Conservation (phyloP, 1,140 invertebrate species). For the Himalopsyche phryganea region DNA sequence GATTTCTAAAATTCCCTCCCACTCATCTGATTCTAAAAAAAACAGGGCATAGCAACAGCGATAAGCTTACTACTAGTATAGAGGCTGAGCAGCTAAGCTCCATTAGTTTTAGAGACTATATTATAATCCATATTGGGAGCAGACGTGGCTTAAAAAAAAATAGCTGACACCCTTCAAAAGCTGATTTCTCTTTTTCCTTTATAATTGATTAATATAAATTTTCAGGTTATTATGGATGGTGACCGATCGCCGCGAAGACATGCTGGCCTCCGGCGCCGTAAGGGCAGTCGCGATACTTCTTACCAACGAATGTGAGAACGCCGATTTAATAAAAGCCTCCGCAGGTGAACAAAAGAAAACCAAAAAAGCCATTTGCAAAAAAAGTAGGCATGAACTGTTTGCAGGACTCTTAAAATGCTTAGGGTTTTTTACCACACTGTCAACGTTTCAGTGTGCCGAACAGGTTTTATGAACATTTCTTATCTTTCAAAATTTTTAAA, state of each 20-base stretch:
- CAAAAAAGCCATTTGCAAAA: constrained; percentile 39
- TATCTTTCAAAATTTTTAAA: no score
- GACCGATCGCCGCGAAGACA: constrained; percentile 46
- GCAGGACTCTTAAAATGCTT: constrained; percentile 49
- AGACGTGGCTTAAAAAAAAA: no score
- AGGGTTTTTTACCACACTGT: constrained; percentile 46
- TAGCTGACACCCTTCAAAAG: no score
- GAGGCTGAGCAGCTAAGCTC: no score
- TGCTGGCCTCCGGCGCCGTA: constrained; percentile 43
- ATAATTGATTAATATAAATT: constrained; percentile 18
- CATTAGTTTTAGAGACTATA: no score
- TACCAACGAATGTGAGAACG: constrained; percentile 45
- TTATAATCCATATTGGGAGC: no score
- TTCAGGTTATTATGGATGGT: constrained; percentile 50
- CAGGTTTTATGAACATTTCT: constrained; percentile 38
- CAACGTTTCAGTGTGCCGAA: constrained; percentile 44
- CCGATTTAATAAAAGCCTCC: constrained; percentile 22
- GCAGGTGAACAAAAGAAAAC: constrained; percentile 37
- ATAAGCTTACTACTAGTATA: no score
- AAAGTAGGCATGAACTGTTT: constrained; percentile 46
- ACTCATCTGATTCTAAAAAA: no score
- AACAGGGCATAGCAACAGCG: no score
- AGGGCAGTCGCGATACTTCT: constrained; percentile 43
- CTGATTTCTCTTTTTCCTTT: no score
- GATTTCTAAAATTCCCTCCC: no score